These are phyloP conservation scores for Melanotaenia duboulayi DNA, from an alignment of 2,113 vertebrate species.

Conservation along the genomic window DNA sequence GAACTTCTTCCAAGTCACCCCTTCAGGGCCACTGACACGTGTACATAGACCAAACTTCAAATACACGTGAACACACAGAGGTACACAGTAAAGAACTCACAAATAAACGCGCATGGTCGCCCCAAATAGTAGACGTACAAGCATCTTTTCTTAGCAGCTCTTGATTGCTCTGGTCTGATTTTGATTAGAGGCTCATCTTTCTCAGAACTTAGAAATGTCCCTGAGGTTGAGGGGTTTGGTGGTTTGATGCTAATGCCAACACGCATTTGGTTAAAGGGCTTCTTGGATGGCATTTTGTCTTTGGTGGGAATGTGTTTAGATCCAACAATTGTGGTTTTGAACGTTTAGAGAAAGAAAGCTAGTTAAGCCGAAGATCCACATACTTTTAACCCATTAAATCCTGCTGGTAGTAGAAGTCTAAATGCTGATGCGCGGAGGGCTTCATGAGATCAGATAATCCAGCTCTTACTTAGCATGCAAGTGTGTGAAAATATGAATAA, in stretches of 20 bases:
- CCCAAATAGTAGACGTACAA: constrained; percentile 60
- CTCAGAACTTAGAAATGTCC: constrained; percentile 73
- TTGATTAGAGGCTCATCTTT: constrained; percentile 77
- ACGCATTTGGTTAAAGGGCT: constrained; percentile 67
- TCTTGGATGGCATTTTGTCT: constrained; percentile 66
- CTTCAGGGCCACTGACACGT: constrained; percentile 54
- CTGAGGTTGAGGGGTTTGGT: constrained; percentile 69
- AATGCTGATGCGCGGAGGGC: not conserved
- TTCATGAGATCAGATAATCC: constrained; percentile 16
- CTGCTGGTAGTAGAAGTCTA: not conserved
- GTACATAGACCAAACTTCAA: constrained; percentile 40
- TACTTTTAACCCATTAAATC: constrained; percentile 59
- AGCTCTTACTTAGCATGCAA: not conserved
- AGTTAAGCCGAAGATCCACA: constrained; percentile 30
- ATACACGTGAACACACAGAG: constrained; percentile 27
- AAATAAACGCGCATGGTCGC: constrained; percentile 53
- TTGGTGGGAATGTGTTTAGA: constrained; percentile 58
- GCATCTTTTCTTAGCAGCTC: constrained; percentile 55
- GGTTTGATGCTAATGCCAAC: constrained; percentile 73
- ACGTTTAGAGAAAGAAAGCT: constrained; percentile 55
- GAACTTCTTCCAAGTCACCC: constrained; percentile 52
- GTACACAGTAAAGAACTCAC: constrained; percentile 28
- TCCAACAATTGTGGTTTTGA: constrained; percentile 67
- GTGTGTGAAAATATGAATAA: not conserved
- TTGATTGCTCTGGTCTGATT: constrained; percentile 78